These are phyloP conservation scores for Bugulina stolonifera DNA, from an alignment of 2,888 invertebrate genomes.

Conservation along the genomic window DNA sequence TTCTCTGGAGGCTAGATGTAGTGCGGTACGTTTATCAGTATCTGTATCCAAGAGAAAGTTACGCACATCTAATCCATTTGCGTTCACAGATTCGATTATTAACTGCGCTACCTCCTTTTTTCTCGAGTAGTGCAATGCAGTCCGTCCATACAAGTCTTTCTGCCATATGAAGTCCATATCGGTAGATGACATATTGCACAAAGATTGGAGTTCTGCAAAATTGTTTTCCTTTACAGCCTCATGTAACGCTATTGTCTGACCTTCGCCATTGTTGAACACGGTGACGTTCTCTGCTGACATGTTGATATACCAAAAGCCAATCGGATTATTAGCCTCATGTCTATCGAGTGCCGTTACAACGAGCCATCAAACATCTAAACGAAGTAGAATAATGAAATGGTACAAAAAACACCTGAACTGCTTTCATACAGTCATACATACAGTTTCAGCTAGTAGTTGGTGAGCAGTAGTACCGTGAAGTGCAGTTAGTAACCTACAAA, in stretches of 20 bases:
- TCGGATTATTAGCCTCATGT: too few relatives aligned
- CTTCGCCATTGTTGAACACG: too few relatives aligned
- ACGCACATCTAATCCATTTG: not conserved
- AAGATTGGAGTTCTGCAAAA: not conserved
- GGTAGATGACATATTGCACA: not conserved
- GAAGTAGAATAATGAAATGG: too few relatives aligned
- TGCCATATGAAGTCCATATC: not conserved
- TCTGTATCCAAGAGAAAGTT: not conserved
- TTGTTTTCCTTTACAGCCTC: not conserved
- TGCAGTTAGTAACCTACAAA: too few relatives aligned
- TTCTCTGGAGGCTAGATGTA: not conserved
- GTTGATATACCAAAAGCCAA: too few relatives aligned
- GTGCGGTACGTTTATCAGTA: not conserved
- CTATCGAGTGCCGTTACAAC: too few relatives aligned
- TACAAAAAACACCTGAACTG: too few relatives aligned
- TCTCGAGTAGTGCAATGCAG: not conserved
- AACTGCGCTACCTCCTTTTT: not conserved
- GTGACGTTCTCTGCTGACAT: too few relatives aligned
- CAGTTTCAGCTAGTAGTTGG: too few relatives aligned
- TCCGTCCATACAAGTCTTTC: not conserved
- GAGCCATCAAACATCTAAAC: too few relatives aligned
- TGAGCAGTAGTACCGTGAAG: too few relatives aligned
- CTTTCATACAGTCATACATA: too few relatives aligned
- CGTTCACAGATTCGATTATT: not conserved
- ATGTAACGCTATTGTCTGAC: not conserved